These are phyloP conservation scores for Campoletis raptor DNA, from an alignment of 2,888 invertebrate genomes.

Conservation along the genomic window DNA sequence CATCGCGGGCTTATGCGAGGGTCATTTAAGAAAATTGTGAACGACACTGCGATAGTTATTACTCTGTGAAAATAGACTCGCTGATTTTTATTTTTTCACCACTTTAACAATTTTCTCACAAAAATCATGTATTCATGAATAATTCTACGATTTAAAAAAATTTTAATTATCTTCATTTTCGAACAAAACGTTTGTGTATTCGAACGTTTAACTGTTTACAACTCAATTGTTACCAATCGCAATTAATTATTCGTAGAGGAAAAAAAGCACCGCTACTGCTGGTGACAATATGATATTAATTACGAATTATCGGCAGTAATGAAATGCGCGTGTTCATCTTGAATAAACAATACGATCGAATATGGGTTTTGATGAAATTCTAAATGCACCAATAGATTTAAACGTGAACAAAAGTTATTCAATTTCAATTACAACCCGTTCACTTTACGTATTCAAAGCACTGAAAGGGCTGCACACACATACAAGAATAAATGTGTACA, in stretches of 20 bases:
- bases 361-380: background rate
- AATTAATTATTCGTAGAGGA: background rate
- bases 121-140: background rate
- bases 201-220: background rate
- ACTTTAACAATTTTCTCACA: background rate
- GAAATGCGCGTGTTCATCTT: background rate
- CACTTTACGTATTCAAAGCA: background rate
- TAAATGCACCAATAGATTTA: background rate
- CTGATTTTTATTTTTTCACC: slow-evolving; percentile 21
- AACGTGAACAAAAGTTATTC: slow-evolving; percentile 24
- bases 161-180: no score
- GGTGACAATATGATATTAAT: background rate
- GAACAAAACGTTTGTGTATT: background rate
- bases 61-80: slow-evolving; percentile 21
- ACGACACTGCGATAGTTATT: slow-evolving; percentile 48
- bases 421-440: slow-evolving; percentile 28
- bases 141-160: background rate
- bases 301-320: background rate
- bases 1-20: slow-evolving; percentile 24
- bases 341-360: background rate
- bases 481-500: background rate
- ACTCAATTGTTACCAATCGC: background rate
- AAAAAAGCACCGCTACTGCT: background rate
- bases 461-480: slow-evolving; percentile 4
- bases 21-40: slow-evolving; percentile 62